Conservation (phyloP, 2,888 invertebrate species). For the Podotricha telesiphe region DNA sequence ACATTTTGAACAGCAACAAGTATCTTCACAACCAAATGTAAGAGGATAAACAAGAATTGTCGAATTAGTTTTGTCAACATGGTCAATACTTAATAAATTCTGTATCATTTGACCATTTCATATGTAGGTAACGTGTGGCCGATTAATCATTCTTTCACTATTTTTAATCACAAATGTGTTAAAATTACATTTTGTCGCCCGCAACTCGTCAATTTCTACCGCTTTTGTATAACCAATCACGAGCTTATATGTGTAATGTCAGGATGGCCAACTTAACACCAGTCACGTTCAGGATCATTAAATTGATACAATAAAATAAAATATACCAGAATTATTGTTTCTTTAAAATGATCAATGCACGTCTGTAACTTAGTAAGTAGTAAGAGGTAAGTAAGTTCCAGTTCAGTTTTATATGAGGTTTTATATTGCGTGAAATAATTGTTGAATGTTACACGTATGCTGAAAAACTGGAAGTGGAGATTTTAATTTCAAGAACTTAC, state of each 20-base stretch:
- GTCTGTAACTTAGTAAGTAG: not conserved
- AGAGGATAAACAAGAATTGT: slow-evolving; percentile 65
- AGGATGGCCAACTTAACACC: slow-evolving; percentile 57
- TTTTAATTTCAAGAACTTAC: not conserved
- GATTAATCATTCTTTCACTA: slow-evolving; percentile 48
- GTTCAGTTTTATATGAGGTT: slow-evolving; percentile 5
- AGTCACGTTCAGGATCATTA: slow-evolving; percentile 23
- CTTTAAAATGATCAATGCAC: not conserved
- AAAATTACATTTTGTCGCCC: slow-evolving; percentile 34
- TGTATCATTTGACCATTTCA: slow-evolving; percentile 47
- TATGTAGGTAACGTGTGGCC: not conserved
- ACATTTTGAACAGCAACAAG: slow-evolving; percentile 78
- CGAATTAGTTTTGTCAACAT: slow-evolving; percentile 73
- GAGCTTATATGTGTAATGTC: slow-evolving; percentile 69
- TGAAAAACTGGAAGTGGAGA: not conserved
- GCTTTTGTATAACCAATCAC: slow-evolving; percentile 69
- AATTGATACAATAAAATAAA: not conserved
- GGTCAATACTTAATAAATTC: slow-evolving; percentile 47
- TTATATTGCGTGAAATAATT: not conserved
- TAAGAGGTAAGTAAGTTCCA: not conserved
- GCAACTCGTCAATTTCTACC: slow-evolving; percentile 41
- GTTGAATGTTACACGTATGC: not conserved
- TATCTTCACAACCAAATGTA: slow-evolving; percentile 73
- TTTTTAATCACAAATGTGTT: slow-evolving; percentile 37
- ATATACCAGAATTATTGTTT: not conserved